Evolutionary conservation across 2,113 vertebrate genomes (phyloP).

Genomic region (Bubalus kerabau): DNA sequence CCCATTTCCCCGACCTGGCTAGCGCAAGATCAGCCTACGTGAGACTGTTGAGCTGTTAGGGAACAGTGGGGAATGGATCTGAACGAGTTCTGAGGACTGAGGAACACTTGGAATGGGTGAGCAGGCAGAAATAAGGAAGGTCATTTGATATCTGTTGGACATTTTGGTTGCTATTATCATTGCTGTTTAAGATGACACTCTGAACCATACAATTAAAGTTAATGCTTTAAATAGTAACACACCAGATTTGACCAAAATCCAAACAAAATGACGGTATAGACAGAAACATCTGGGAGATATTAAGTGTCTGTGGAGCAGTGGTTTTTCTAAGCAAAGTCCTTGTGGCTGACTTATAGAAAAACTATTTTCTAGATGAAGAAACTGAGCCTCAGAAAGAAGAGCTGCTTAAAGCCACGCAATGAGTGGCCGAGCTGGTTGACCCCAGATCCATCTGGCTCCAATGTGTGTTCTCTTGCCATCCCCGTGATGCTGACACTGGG

Average conservation of each 20-base stretch:
- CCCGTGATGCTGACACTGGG: not conserved
- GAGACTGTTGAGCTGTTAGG: not conserved
- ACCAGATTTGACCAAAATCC: not conserved
- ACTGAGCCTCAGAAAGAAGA: not conserved
- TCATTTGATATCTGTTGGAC: not conserved
- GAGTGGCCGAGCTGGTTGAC: not conserved
- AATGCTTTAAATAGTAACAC: not conserved
- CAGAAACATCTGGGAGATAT: constrained; percentile 13
- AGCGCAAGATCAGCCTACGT: not conserved
- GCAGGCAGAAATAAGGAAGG: not conserved
- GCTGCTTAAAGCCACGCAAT: not conserved
- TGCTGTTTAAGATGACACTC: not conserved
- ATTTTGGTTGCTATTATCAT: not conserved
- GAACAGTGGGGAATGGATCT: not conserved
- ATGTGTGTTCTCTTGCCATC: not conserved
- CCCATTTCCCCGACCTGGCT: not conserved
- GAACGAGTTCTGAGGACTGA: not conserved
- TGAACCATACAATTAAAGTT: not conserved
- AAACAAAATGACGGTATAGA: not conserved
- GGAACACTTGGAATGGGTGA: not conserved
- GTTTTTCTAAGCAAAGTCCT: not conserved
- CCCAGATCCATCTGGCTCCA: not conserved
- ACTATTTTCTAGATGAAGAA: constrained; percentile 3
- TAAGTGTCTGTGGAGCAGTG: not conserved
- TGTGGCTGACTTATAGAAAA: not conserved